phyloP scores from a whole-genome alignment of 2,113 vertebrate species.

The Myrmecobius fasciatus region DNA sequence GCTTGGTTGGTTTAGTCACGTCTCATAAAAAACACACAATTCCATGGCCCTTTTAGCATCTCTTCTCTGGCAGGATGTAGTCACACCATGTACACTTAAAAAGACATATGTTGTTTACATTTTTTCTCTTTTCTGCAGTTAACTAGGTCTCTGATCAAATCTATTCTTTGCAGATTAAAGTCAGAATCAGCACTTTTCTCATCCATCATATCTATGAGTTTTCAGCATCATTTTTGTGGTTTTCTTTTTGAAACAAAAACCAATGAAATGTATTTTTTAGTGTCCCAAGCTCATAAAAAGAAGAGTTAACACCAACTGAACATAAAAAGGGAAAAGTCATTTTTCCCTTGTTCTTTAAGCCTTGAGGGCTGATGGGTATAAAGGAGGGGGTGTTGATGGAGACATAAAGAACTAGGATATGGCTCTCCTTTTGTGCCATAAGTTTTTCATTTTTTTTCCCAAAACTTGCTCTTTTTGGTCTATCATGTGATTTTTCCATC shows the following conservation, averaged over 20 bases:
- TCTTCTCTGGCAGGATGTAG: not conserved
- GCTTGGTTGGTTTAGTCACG: constrained; percentile 13
- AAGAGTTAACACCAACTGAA: constrained; percentile 49
- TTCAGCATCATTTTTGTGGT: constrained; percentile 35
- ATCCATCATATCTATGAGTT: constrained; percentile 3
- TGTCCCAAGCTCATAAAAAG: constrained; percentile 47
- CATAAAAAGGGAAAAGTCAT: constrained; percentile 60
- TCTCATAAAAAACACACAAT: constrained; percentile 43
- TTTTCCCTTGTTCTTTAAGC: constrained; percentile 45
- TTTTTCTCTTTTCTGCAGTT: constrained; percentile 4
- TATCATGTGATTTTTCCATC: constrained; percentile 52
- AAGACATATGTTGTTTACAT: constrained; percentile 12
- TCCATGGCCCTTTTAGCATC: constrained; percentile 26
- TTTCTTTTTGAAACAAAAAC: constrained; percentile 53
- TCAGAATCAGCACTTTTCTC: not conserved
- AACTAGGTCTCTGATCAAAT: not conserved
- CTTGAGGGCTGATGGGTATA: not conserved
- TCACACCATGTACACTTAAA: not conserved
- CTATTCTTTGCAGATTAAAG: constrained; percentile 10
- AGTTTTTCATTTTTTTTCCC: constrained; percentile 73
- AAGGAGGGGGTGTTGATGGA: constrained; percentile 19
- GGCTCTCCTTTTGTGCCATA: constrained; percentile 55
- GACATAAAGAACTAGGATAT: constrained; percentile 56
- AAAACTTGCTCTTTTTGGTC: constrained; percentile 71
- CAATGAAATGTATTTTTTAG: constrained; percentile 16